phyloP scores from a whole-genome alignment of 2,797 vertebrate species.

The Betta splendens region DNA sequence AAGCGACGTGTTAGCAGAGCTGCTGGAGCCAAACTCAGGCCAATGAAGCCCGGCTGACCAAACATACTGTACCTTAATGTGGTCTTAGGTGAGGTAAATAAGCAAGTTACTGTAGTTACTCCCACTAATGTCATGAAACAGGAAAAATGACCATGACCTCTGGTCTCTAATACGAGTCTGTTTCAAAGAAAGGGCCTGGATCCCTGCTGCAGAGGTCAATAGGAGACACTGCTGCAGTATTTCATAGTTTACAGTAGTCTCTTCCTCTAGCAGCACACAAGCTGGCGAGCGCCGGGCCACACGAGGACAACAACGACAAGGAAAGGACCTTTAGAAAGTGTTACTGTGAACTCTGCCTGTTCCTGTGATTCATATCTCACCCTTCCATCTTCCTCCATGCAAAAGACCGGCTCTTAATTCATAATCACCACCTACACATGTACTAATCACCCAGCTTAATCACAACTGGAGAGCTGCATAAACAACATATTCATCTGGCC shows the following conservation, averaged over 20 bases:
- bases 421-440: slow-evolving; percentile 70
- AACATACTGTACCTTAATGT: no score
- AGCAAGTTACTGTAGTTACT: not conserved
- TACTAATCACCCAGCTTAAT: slow-evolving; percentile 76
- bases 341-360: slow-evolving; percentile 9
- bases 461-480: slow-evolving; percentile 59
- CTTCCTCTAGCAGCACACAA: not conserved
- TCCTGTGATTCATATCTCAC: slow-evolving; percentile 12
- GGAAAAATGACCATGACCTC: not conserved
- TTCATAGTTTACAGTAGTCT: not conserved
- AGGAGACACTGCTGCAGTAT: not conserved
- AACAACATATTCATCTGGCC: slow-evolving; percentile 63
- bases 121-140: not conserved
- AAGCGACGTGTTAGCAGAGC: no score
- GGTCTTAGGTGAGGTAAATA: no score
- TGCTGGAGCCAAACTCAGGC: no score
- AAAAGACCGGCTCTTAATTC: slow-evolving; percentile 54
- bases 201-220: not conserved
- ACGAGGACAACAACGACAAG: slow-evolving; percentile 15
- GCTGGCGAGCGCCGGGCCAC: not conserved
- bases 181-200: not conserved
- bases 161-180: not conserved
- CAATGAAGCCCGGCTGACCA: no score
- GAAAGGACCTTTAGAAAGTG: no score
- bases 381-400: slow-evolving; percentile 40